Percentiles rank a stretch among this genome's conserved stretches.
Evolutionary conservation across 2,888 invertebrate genomes (phyloP).

Genomic region (Eupithecia inturbata): DNA sequence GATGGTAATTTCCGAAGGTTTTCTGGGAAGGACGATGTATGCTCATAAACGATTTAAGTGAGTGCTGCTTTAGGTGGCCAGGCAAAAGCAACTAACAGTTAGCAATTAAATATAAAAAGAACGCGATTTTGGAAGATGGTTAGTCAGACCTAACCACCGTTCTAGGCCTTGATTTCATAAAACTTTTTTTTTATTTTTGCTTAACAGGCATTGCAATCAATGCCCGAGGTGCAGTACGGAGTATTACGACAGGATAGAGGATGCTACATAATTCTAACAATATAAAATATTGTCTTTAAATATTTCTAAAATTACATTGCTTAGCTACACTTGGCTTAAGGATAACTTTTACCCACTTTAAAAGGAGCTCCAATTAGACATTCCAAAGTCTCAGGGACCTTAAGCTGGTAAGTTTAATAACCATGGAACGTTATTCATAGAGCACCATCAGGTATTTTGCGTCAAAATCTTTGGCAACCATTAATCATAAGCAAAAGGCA

Average conservation of each 20-base stretch:
- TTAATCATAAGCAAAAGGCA: conserved; percentile 46
- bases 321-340: not conserved
- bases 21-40: not conserved
- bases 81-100: no score
- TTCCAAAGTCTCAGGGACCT: not conserved
- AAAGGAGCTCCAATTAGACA: not conserved
- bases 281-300: no score
- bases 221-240: no score
- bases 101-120: not conserved
- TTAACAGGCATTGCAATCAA: no score
- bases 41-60: not conserved
- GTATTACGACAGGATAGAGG: not conserved
- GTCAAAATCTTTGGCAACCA: conserved; percentile 34
- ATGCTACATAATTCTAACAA: not conserved
- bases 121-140: no score
- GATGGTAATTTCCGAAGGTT: not conserved
- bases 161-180: not conserved
- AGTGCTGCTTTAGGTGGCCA: not conserved
- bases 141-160: not conserved
- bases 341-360: not conserved
- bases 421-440: conserved; percentile 21
- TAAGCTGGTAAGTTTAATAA: conserved; percentile 1
- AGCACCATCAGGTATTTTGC: conserved; percentile 35
- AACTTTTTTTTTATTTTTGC: no score
- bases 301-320: not conserved